Percentiles rank a stretch among this genome's conserved stretches.
Evolutionary conservation across 1,140 invertebrate genomes (phyloP).

Genomic region (Chrysomallon squamiferum): DNA sequence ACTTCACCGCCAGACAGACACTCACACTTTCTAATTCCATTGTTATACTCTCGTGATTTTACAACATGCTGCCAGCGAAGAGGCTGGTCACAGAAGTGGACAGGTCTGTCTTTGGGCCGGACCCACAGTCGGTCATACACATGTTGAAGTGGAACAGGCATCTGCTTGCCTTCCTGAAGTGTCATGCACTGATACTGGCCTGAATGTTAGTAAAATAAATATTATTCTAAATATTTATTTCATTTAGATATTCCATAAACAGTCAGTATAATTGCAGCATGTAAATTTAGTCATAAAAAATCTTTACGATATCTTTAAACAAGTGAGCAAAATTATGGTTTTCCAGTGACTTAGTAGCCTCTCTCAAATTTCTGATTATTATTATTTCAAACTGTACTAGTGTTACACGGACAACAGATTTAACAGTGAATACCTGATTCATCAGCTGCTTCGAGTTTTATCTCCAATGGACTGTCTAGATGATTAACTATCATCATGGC

Average conservation of each 20-base stretch:
- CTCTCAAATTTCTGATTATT: too few species aligned
- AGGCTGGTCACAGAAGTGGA: slow-evolving; percentile 70
- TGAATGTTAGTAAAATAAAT: too few species aligned
- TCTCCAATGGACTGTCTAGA: slow-evolving; percentile 47
- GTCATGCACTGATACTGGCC: slow-evolving; percentile 33
- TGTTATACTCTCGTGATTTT: slow-evolving; percentile 68
- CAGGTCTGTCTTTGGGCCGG: slow-evolving; percentile 67
- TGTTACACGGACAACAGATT: too few species aligned
- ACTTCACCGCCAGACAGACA: slow-evolving; percentile 41
- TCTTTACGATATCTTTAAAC: too few species aligned
- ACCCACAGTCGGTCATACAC: slow-evolving; percentile 71
- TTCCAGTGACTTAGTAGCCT: too few species aligned
- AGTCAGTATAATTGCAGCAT: too few species aligned
- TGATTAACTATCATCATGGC: slow-evolving; percentile 82
- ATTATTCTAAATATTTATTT: too few species aligned
- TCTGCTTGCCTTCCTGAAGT: slow-evolving; percentile 30
- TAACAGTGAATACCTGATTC: slow-evolving; percentile 35
- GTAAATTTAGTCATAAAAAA: too few species aligned
- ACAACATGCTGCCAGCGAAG: slow-evolving; percentile 73
- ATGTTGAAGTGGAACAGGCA: slow-evolving; percentile 73
- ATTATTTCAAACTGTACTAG: too few species aligned
- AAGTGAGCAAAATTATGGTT: too few species aligned
- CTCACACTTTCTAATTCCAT: slow-evolving; percentile 65
- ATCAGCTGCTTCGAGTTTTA: slow-evolving; percentile 46
- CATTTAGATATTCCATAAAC: too few species aligned